Base-by-base conservation (phyloP, 2,113 vertebrate species). In the Amphiprion percula region DNA sequence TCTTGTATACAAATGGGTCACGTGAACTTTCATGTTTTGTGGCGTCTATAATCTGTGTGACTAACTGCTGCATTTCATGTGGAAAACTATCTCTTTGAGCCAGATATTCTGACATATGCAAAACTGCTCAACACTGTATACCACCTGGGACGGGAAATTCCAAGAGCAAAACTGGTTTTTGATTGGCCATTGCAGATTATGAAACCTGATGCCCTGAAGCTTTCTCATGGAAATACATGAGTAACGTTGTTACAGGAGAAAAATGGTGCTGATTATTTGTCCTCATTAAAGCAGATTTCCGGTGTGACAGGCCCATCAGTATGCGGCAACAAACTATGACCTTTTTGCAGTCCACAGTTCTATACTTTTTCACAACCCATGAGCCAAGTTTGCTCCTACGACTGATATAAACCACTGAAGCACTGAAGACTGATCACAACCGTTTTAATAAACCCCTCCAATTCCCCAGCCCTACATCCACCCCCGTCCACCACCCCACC, bases 371-470 rank as follows among this genome's bases (percentile, higher is more conserved):
- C 67, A 77, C 62, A 92, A 91, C 90, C 91, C 88, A 91, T 91
- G 88, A 90, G 91, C 91, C 88, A 90, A 86, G 81, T 81, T 87
- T 84, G 53, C 71, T 83, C 59, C 86, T 78, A 68, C 58, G 60
- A 81, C 56, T 59, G 68, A 75, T 78, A 87, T 26, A 69, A 83
- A 91, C 80, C 85, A 86, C 80, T 74, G 54, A 82, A 88, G 71
- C 80, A 87, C 81, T 33, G 33, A 37, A 87, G 67, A 87, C 72
- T 85, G 83, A 88, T 91, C 80, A 63, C 83, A 87, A 90, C 88
- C 58, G 0, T 81, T 87, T 80, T 72, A 82, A 79, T 78, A 67
- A 83, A 64, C 52, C 86, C 75, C 68, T 68, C 61, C 70, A 79
- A 49, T 17, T 55, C 74, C 84, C 66, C 5, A 10, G 30, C 41